These are phyloP conservation scores for Falco concolor DNA, from an alignment of 2,797 vertebrate genomes.

Conservation along the genomic window DNA sequence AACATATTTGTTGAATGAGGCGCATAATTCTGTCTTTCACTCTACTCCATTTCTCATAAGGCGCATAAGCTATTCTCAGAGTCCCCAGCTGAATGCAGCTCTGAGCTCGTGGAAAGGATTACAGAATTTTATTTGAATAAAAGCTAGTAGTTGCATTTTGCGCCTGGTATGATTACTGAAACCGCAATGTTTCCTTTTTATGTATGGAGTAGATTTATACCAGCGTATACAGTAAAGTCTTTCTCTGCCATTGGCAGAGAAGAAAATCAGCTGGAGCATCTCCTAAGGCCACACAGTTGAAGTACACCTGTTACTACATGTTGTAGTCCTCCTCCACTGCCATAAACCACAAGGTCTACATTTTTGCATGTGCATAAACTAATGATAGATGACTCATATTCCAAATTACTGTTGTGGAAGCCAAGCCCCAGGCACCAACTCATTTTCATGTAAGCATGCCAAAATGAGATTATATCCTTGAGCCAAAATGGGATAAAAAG, in stretches of 20 bases:
- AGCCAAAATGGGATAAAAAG: conserved; percentile 14
- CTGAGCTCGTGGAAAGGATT: conserved; percentile 52
- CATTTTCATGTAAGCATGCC: not conserved
- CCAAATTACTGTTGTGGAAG: conserved; percentile 12
- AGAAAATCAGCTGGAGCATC: not conserved
- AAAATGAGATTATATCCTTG: conserved; percentile 20
- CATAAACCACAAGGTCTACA: not conserved
- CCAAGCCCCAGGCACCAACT: not conserved
- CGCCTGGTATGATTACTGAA: not conserved
- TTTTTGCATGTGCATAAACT: not conserved
- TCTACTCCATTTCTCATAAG: conserved; percentile 22
- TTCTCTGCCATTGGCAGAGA: conserved; percentile 4
- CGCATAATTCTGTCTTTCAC: conserved; percentile 34
- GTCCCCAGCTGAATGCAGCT: conserved; percentile 46
- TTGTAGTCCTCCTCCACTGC: not conserved
- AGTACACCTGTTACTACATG: not conserved
- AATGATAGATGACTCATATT: conserved; percentile 21
- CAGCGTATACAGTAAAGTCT: not conserved
- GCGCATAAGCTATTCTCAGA: conserved; percentile 17
- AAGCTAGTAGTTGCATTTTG: not conserved
- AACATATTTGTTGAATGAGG: conserved; percentile 42
- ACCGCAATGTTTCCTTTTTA: not conserved
- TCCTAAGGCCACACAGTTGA: not conserved
- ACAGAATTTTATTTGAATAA: conserved; percentile 57
- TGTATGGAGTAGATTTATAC: not conserved